These are phyloP conservation scores for Thaumetopoea pityocampa DNA, from an alignment of 1,140 invertebrate genomes.

Conservation along the genomic window DNA sequence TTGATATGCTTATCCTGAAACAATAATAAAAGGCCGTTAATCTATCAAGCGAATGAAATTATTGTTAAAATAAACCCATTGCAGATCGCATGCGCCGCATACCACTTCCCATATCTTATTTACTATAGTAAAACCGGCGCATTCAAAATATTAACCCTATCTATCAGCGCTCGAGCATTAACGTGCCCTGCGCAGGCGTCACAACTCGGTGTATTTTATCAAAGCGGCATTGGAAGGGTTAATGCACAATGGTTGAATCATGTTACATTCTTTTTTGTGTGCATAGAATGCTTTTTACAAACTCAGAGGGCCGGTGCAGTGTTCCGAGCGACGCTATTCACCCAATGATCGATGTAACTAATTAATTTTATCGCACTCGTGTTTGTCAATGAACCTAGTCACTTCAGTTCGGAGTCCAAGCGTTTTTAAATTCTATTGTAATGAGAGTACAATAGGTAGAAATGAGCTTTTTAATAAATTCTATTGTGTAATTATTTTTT, in stretches of 20 bases:
- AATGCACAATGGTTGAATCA: constrained; percentile 59
- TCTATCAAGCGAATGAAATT: no score
- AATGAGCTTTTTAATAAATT: no score
- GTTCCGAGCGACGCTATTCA: constrained; percentile 55
- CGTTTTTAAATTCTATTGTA: constrained; percentile 23
- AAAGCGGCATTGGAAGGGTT: constrained; percentile 44
- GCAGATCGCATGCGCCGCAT: background rate
- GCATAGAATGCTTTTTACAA: constrained; percentile 51
- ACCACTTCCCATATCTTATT: constrained; percentile 21
- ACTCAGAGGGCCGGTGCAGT: constrained; percentile 53
- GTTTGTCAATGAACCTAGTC: constrained; percentile 37
- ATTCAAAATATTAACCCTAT: constrained; percentile 53
- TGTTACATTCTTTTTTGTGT: constrained; percentile 59
- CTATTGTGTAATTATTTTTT: no score
- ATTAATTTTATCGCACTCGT: constrained; percentile 66
- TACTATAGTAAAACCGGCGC: no score
- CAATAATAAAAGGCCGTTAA: no score
- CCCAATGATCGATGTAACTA: constrained; percentile 68
- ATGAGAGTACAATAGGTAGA: constrained; percentile 24
- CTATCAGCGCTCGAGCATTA: constrained; percentile 39
- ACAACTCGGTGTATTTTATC: constrained; percentile 37
- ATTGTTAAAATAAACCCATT: constrained; percentile 5
- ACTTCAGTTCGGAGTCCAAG: constrained; percentile 62
- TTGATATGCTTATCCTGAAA: no score
- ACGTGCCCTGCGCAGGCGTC: constrained; percentile 29